A percentile compares a stretch with the other conserved stretches of the same genome.
Evolutionary conservation across 2,888 invertebrate species (phyloP).

Genomic region (Platycheirus albimanus): DNA sequence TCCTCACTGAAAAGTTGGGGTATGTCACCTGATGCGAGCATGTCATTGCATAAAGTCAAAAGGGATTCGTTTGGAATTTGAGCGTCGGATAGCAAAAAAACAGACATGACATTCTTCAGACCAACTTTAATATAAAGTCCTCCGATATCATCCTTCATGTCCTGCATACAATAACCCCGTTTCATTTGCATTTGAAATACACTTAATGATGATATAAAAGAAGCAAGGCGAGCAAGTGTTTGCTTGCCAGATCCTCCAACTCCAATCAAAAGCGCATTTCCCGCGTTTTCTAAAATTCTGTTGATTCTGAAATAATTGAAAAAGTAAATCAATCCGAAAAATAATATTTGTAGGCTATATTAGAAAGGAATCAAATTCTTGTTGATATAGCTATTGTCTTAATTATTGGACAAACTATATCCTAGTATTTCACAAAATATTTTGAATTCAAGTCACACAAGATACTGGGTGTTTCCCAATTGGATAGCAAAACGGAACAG

Average conservation of each 20-base stretch:
- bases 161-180: conserved; percentile 92
- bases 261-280: conserved; percentile 96
- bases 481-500: too few species aligned
- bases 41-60: conserved; percentile 95
- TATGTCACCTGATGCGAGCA: conserved; percentile 97
- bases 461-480: too few species aligned
- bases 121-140: conserved; percentile 93
- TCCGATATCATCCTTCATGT: conserved; percentile 90
- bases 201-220: conserved; percentile 95
- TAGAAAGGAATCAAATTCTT: too few species aligned
- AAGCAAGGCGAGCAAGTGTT: conserved; percentile 93
- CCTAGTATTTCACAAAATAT: too few species aligned
- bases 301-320: conserved; percentile 92
- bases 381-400: too few species aligned
- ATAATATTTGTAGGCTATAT: too few species aligned
- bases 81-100: conserved; percentile 97
- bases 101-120: conserved; percentile 92
- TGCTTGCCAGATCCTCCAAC: conserved; percentile 98
- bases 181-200: conserved; percentile 96
- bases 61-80: conserved; percentile 96
- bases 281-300: conserved; percentile 95
- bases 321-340: background rate
- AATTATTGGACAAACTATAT: too few species aligned
- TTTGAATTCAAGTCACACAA: too few species aligned
- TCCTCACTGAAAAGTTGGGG: conserved; percentile 95